Evolutionary conservation across 2,888 invertebrate genomes (phyloP).

Genomic region (Leptinotarsa tumamoca): DNA sequence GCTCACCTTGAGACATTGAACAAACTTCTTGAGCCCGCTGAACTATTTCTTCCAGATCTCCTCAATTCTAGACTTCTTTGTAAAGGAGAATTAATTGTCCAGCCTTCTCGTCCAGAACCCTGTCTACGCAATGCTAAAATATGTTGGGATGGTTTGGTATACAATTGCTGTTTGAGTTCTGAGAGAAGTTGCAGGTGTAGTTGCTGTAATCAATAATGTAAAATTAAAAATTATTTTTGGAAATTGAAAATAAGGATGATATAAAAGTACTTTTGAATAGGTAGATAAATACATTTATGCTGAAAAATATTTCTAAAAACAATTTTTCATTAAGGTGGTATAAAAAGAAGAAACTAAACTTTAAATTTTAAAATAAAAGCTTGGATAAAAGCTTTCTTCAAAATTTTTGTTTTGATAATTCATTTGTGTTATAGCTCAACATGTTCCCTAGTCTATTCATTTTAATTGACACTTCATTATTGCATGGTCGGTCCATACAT

Average conservation of each 20-base stretch:
- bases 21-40: conserved; percentile 70
- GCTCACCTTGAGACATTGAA: conserved; percentile 61
- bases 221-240: neutral
- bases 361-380: too few relatives aligned
- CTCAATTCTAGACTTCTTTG: conserved; percentile 71
- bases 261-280: neutral
- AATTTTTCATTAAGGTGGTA: too few relatives aligned
- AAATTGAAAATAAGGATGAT: neutral
- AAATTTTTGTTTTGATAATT: too few relatives aligned
- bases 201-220: conserved; percentile 65
- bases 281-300: too few relatives aligned
- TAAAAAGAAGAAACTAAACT: too few relatives aligned
- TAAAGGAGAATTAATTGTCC: conserved; percentile 67
- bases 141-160: conserved; percentile 66
- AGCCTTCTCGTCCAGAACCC: conserved; percentile 71
- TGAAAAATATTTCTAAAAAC: too few relatives aligned
- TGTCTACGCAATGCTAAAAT: conserved; percentile 70
- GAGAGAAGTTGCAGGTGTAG: conserved; percentile 77
- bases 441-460: too few relatives aligned
- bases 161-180: conserved; percentile 80
- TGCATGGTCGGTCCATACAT: too few relatives aligned
- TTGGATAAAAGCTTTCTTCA: too few relatives aligned
- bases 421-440: too few relatives aligned
- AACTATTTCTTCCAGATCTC: conserved; percentile 70
- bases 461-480: too few relatives aligned